Evolutionary conservation across 1,140 invertebrate genomes (phyloP), one percentile per base, ranked within the genome.

Genomic region (Pseudomyrmex concolor): DNA sequence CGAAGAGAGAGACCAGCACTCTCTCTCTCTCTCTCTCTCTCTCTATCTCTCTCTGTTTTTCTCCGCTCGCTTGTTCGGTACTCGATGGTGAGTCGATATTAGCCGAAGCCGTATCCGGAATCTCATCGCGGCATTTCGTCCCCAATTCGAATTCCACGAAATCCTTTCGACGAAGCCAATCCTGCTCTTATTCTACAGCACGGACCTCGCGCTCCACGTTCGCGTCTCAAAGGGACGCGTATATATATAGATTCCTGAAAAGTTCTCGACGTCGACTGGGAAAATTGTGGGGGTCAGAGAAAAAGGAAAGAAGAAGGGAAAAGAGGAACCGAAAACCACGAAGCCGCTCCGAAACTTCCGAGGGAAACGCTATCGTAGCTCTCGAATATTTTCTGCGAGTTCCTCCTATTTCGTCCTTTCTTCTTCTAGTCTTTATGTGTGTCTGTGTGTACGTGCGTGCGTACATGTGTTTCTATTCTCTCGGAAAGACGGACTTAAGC

Each of bases 101-200:
- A 51, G 57, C 17, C 12, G 80, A 72, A 86, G 19, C 59, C 68
- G 57, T 59, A 15, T 60, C 59, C 51, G 54, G 68, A 85, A 85
- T 45, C 68, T 76, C 68, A 80, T 63, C 86, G 86, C 70, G 72
- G 85, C 74, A 59, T 87, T 86, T 88, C 86, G 71, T 76, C 77
- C 66, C 68, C 82, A 86, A 88, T 89, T 88, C 84, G 66, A 89
- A 88, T 89, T 88, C 86, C 77, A 78, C 57, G 54, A 83, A 83
- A 89, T 89, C 86, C 86, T 85, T 77, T 66, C 84, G 59, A 60
- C 84, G 84, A 84, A 88, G 73, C 77, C 76, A 77, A 87, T 87
- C 45, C 71, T 25, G 73, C 25, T 68, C 76, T 88, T 83, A 78
- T 85, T 85, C 73, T 72, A 50, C 73, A 15, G 60, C 17, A 72